A percentile compares a stretch with the other conserved stretches of the same genome.
Conservation (phyloP, 2,888 invertebrate species). For the Rambutsinella grinnellia region DNA sequence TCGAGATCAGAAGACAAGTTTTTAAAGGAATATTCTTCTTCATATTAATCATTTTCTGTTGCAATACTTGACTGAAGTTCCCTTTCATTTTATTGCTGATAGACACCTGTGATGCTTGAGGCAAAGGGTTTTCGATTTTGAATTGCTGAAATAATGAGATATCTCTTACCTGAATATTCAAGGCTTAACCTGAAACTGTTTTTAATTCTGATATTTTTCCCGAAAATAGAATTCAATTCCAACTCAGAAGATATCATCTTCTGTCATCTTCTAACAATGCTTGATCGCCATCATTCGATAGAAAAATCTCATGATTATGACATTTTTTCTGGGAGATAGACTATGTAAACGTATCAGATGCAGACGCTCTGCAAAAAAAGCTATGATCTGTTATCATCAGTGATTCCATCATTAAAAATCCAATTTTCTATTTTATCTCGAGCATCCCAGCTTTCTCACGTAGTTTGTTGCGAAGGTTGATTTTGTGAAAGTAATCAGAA, state of each 20-base stretch:
- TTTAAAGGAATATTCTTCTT: too few species aligned
- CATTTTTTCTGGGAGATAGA: neutral
- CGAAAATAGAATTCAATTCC: neutral
- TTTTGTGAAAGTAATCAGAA: conserved; percentile 42
- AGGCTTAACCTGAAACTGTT: too few species aligned
- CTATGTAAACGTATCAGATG: conserved; percentile 22
- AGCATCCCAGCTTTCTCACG: conserved; percentile 37
- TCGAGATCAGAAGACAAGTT: too few species aligned
- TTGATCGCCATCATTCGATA: conserved; percentile 5
- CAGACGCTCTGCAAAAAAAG: conserved; percentile 18
- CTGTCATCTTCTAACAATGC: conserved; percentile 7
- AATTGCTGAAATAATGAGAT: too few species aligned
- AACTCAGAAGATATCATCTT: neutral
- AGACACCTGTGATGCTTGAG: too few species aligned
- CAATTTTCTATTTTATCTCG: conserved; percentile 46
- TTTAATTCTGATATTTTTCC: neutral
- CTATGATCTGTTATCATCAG: conserved; percentile 34
- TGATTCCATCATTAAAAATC: conserved; percentile 46
- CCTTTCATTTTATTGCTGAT: too few species aligned
- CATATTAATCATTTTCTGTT: too few species aligned
- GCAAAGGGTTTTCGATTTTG: too few species aligned
- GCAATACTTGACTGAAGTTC: too few species aligned
- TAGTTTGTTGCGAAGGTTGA: neutral
- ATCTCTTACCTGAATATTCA: too few species aligned
- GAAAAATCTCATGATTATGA: conserved; percentile 11